Evolutionary conservation across 2,113 vertebrate species (phyloP), one percentile per base, ranked within the genome.

Genomic region (Varanus komodoensis): DNA sequence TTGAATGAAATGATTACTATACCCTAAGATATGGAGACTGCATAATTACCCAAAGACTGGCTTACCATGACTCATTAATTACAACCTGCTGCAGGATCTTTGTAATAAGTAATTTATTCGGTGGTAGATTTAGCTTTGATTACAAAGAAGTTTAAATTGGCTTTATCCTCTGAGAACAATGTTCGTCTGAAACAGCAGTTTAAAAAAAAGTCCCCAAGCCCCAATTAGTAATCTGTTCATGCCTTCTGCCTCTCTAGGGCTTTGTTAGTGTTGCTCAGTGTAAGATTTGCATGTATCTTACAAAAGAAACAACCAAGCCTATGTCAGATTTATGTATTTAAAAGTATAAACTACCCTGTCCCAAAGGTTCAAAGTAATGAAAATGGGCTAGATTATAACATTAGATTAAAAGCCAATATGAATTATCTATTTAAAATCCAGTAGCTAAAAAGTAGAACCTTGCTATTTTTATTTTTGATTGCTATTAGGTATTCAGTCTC

Each of bases 201-300:
- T 83, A 83, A 85, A 91, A 92, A 92, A 50, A 19, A 91, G 54
- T 91, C 74, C n/a, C 71, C 1, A 88, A 87, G 21, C 84, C 34
- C 79, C 73, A 90, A 23, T 92, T 85, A 92, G 44, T 91, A 64
- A 89, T 93, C 82, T 80, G 19, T 90, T 90, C 74, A 74, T 0
- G 27, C 7, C n/a, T 19, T 90, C 32, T 54, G 4, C 69, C 23
- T 89, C 92, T 93, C 75, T 67, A 90, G 84, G 75, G 64, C 86
- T 94, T 94, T 93, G 2, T 0, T 93, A 71, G 3, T 74, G 48
- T 86, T 34, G 64, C n/a, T 93, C 44, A 38, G 27, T 86, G 50
- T 90, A 88, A 78, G 89, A 89, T 19, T 69, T 73, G 75, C 79
- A 57, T 69, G 91, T 44, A 82, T n/a, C 25, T 89, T 86, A 27